Evolutionary conservation across 2,888 invertebrate genomes (phyloP).

Genomic region (Drosophila neutralis): DNA sequence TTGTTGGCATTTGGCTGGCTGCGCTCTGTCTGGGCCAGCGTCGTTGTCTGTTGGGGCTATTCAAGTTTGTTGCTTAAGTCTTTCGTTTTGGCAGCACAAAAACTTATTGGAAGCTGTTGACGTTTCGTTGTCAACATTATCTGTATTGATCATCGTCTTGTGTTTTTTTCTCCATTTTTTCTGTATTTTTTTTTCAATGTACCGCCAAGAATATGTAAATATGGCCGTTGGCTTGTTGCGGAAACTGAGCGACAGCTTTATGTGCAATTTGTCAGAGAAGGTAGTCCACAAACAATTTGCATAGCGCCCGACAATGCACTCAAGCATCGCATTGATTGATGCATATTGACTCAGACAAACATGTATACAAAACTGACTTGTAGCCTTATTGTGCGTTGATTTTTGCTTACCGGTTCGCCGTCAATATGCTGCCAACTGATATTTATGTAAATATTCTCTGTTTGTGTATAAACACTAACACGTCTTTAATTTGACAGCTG

Average conservation of each 20-base stretch:
- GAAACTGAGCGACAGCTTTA: conserved; percentile 80
- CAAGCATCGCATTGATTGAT: conserved; percentile 55
- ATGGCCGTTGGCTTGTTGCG: conserved; percentile 53
- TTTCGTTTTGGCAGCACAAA: conserved; percentile 45
- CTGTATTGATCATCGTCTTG: conserved; percentile 20
- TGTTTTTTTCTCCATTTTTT: not conserved
- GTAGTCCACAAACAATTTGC: conserved; percentile 71
- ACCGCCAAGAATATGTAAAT: conserved; percentile 52
- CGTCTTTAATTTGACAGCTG: conserved; percentile 73
- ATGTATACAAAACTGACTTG: not conserved
- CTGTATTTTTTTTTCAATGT: conserved; percentile 24
- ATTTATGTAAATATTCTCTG: conserved; percentile 53
- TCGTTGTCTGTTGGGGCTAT: conserved; percentile 16
- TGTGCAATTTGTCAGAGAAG: conserved; percentile 80
- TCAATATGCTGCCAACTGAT: conserved; percentile 48
- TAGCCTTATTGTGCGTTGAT: conserved; percentile 39
- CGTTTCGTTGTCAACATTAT: conserved; percentile 78
- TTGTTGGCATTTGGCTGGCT: conserved; percentile 73
- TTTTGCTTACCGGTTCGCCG: conserved; percentile 62
- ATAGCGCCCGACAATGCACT: conserved; percentile 60
- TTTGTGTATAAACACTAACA: conserved; percentile 33
- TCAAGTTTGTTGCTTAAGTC: conserved; percentile 66
- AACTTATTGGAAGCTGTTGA: conserved; percentile 71
- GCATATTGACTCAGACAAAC: conserved; percentile 53
- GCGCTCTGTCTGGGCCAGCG: conserved; percentile 31